Evolutionary conservation across 2,113 vertebrate genomes (phyloP).

Genomic region (Gymnorhina tibicen): DNA sequence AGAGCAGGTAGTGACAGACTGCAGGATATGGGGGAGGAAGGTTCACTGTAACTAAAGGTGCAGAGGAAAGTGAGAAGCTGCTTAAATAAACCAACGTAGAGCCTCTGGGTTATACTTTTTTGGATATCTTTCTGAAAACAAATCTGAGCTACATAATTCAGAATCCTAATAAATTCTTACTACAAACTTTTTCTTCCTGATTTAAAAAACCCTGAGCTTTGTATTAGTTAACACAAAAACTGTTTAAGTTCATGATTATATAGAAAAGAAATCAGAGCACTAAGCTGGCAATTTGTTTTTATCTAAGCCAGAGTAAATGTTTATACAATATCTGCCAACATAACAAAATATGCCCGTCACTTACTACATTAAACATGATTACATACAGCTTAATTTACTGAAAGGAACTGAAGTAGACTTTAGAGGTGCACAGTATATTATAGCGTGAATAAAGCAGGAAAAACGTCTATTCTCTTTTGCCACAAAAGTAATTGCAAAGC

Average conservation of each 20-base stretch:
- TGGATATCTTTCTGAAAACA: slow-evolving; percentile 6
- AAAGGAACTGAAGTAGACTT: slow-evolving; percentile 41
- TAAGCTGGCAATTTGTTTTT: slow-evolving; percentile 62
- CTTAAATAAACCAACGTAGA: background rate
- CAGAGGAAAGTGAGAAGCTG: background rate
- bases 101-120: background rate
- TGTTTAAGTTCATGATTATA: slow-evolving; percentile 28
- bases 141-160: slow-evolving; percentile 21
- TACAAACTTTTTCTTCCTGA: background rate
- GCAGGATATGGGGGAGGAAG: background rate
- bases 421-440: background rate
- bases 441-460: slow-evolving; percentile 35
- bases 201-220: background rate
- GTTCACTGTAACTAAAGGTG: background rate
- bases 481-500: slow-evolving; percentile 53
- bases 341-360: slow-evolving; percentile 65
- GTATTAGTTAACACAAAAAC: slow-evolving; percentile 12
- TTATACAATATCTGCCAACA: slow-evolving; percentile 60
- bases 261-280: background rate
- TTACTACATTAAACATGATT: slow-evolving; percentile 60
- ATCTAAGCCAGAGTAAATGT: slow-evolving; percentile 64
- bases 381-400: slow-evolving; percentile 61
- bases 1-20: slow-evolving; percentile 15
- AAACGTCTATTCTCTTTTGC: slow-evolving; percentile 46
- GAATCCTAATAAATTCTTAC: background rate